Conservation (phyloP, 2,797 vertebrate genomes). For the Pyrocephalus nanus region DNA sequence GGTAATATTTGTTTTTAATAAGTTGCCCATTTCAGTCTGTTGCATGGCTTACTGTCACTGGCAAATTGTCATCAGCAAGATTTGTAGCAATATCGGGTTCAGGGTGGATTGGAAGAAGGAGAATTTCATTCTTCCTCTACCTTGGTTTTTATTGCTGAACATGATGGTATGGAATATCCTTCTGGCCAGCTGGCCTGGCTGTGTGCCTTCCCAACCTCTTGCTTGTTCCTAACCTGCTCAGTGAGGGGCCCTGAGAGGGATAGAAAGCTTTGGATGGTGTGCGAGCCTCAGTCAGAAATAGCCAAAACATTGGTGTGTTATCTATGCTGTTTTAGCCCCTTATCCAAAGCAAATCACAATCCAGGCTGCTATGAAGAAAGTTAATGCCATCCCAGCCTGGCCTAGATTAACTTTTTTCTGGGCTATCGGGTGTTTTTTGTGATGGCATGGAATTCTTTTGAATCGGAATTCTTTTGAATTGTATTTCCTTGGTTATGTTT, state of each 20-base stretch:
- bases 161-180: not conserved
- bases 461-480: not conserved
- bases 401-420: not conserved
- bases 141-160: not conserved
- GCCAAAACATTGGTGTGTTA: not conserved
- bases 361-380: not conserved
- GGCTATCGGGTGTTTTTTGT: not conserved
- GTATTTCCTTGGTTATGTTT: not conserved
- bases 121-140: not conserved
- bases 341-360: not conserved
- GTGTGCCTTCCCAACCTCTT: not conserved
- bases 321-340: not conserved
- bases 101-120: not conserved
- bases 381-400: not conserved
- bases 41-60: not conserved
- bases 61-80: not conserved
- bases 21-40: not conserved
- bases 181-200: not conserved
- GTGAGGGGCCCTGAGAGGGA: not conserved
- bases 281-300: not conserved
- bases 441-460: not conserved
- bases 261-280: not conserved
- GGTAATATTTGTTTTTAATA: not conserved
- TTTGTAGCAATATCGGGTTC: not conserved
- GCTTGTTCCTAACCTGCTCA: rapidly evolving